Conservation (phyloP, 92 coral and sea anemone genomes). For the Paramuricea clavata region DNA sequence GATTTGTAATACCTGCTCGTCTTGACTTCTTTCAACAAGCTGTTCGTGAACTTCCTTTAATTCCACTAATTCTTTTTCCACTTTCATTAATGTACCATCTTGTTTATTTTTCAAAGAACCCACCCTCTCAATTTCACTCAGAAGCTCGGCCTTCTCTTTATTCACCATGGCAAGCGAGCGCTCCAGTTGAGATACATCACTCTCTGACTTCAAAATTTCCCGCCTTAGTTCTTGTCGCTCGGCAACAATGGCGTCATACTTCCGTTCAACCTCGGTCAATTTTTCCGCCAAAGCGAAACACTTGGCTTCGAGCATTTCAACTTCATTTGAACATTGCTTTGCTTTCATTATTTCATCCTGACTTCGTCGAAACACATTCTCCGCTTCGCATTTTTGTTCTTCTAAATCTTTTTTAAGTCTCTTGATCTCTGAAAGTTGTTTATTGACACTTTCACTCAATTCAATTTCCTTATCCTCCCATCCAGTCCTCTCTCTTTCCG, state of each 20-base stretch:
- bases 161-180: conserved; percentile 8
- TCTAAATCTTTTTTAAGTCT: conserved; percentile 23
- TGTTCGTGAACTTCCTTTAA: not conserved
- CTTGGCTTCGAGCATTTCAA: conserved; percentile 16
- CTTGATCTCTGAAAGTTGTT: not conserved
- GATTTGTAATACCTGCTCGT: conserved; percentile 17
- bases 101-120: conserved; percentile 3
- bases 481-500: conserved; percentile 8
- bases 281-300: not conserved
- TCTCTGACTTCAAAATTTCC: conserved; percentile 11
- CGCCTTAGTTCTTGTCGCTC: conserved; percentile 34
- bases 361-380: not conserved
- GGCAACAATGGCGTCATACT: conserved; percentile 26
- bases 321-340: not conserved
- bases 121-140: not conserved
- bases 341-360: conserved; percentile 19
- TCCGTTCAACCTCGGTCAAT: conserved; percentile 19
- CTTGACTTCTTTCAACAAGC: conserved; percentile 14
- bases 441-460: not conserved
- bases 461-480: not conserved
- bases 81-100: conserved; percentile 8
- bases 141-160: conserved; percentile 18
- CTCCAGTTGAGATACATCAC: conserved; percentile 22
- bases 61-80: conserved; percentile 12
- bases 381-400: conserved; percentile 16